phyloP scores from a whole-genome alignment of 2,113 vertebrate species.

The Nymphicus hollandicus region DNA sequence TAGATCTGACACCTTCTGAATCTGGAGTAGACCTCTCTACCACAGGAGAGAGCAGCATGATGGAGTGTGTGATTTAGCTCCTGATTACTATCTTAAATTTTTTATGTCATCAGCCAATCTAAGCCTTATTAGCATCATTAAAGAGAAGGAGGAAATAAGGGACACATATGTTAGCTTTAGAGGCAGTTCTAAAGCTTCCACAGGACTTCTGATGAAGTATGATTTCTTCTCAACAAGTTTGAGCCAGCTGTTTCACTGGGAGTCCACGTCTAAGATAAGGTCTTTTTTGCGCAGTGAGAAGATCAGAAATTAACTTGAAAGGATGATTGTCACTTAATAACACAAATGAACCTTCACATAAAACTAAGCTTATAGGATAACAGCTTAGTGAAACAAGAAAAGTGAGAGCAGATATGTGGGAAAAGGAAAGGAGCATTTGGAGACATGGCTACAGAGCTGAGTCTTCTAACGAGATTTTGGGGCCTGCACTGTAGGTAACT shows the following conservation, averaged over 20 bases:
- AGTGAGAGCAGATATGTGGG: background rate
- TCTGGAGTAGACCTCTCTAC: background rate
- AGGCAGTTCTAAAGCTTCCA: background rate
- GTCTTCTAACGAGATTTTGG: background rate
- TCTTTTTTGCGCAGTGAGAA: background rate
- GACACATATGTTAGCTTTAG: background rate
- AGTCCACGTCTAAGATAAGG: background rate
- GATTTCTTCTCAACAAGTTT: background rate
- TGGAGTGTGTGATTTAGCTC: background rate
- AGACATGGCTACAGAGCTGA: background rate
- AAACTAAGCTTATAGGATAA: background rate
- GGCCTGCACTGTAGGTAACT: background rate
- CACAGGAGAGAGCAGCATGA: background rate
- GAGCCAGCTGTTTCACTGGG: background rate
- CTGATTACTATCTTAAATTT: background rate
- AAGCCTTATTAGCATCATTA: background rate
- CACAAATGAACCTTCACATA: background rate
- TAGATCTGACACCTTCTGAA: background rate
- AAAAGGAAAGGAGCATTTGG: background rate
- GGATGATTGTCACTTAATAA: background rate
- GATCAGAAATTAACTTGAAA: background rate
- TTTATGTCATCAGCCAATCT: background rate
- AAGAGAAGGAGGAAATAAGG: background rate
- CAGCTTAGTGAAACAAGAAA: background rate
- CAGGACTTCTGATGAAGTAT: conserved; percentile 16